Percentiles rank a stretch among this genome's conserved stretches.
Conservation (phyloP, 2,888 invertebrate genomes). For the Papilio gigon region DNA sequence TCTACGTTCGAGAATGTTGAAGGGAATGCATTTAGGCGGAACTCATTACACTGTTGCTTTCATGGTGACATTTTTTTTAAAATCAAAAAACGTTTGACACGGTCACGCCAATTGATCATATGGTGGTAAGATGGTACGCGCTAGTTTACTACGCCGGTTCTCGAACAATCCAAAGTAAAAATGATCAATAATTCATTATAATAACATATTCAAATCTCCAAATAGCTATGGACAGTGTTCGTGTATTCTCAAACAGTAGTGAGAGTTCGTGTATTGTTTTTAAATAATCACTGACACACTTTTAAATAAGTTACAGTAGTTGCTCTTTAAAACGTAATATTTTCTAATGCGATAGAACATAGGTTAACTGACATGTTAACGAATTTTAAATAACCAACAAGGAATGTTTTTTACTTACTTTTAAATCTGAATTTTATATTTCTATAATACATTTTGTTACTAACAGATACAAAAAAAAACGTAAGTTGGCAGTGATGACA, state of each 20-base stretch:
- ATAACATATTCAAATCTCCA: not conserved
- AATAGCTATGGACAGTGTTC: not conserved
- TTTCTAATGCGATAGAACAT: not conserved
- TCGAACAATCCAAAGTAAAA: not conserved
- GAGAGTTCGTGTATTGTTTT: constrained; percentile 16
- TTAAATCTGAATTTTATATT: not conserved
- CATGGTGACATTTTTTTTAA: too few species aligned
- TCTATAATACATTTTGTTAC: too few species aligned
- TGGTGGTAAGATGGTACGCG: too few species aligned
- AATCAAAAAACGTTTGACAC: too few species aligned
- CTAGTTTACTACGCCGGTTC: too few species aligned
- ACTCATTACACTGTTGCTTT: too few species aligned
- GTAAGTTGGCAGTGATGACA: too few species aligned
- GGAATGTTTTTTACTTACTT: not conserved
- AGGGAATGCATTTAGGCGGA: too few species aligned
- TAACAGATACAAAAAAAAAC: too few species aligned
- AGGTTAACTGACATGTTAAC: not conserved
- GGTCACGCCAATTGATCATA: too few species aligned
- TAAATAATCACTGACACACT: constrained; percentile 17
- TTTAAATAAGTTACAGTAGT: not conserved
- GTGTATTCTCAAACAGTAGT: constrained; percentile 6
- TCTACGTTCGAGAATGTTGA: not conserved
- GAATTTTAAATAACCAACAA: not conserved
- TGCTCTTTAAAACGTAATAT: not conserved
- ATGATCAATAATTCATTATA: not conserved